phyloP scores from a whole-genome alignment of 2,888 invertebrate genomes.

The Toxonevra muliebris region DNA sequence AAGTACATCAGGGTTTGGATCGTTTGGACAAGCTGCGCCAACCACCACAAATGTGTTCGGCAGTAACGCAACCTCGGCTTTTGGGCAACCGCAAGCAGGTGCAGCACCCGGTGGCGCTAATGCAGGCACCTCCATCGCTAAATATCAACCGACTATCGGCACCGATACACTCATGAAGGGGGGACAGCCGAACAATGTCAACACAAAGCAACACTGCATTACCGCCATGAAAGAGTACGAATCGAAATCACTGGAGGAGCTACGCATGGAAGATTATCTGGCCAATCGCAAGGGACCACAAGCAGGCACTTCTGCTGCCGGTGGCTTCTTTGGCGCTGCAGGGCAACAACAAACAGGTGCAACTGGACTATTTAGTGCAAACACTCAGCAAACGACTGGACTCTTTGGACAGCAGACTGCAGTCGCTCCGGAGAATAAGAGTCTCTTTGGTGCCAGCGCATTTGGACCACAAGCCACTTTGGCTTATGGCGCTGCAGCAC shows the following conservation, averaged over 20 bases:
- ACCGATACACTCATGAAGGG: slow-evolving; percentile 92
- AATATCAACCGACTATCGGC: slow-evolving; percentile 87
- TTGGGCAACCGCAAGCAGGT: slow-evolving; percentile 50
- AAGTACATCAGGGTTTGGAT: slow-evolving; percentile 66
- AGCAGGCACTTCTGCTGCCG: slow-evolving; percentile 53
- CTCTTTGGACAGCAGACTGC: slow-evolving; percentile 68
- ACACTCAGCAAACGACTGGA: slow-evolving; percentile 62
- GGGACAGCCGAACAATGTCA: slow-evolving; percentile 84
- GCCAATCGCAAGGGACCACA: slow-evolving; percentile 86
- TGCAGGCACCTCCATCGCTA: slow-evolving; percentile 77
- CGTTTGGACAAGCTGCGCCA: slow-evolving; percentile 73
- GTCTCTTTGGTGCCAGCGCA: slow-evolving; percentile 66
- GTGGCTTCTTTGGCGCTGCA: slow-evolving; percentile 67
- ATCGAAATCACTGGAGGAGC: slow-evolving; percentile 90
- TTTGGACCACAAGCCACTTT: slow-evolving; percentile 66
- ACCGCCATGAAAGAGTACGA: slow-evolving; percentile 99
- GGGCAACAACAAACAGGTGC: slow-evolving; percentile 59
- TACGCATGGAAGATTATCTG: slow-evolving; percentile 91
- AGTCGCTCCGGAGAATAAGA: slow-evolving; percentile 68
- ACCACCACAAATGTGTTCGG: slow-evolving; percentile 66
- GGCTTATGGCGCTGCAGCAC: slow-evolving; percentile 68
- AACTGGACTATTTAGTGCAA: slow-evolving; percentile 67
- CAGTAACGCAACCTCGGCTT: slow-evolving; percentile 59
- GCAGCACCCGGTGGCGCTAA: slow-evolving; percentile 52
- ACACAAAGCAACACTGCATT: slow-evolving; percentile 95